These are phyloP conservation scores for Anguilla marmorata DNA, from an alignment of 2,797 vertebrate genomes.

Conservation along the genomic window DNA sequence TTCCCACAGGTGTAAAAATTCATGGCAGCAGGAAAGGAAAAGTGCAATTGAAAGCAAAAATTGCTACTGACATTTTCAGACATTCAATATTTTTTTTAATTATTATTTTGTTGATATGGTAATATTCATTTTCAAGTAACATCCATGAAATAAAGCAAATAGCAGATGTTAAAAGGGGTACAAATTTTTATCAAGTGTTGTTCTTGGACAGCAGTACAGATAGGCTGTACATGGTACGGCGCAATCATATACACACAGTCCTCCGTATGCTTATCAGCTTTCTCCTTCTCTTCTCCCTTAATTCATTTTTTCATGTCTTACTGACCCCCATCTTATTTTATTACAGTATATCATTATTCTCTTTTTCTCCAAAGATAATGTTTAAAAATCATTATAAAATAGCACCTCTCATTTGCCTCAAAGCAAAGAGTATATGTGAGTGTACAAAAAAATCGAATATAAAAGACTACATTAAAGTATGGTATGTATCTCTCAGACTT, in stretches of 20 bases:
- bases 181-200: neutral
- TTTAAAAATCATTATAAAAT: neutral
- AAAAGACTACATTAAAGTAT: neutral
- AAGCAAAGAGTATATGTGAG: neutral
- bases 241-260: neutral
- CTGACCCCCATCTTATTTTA: neutral
- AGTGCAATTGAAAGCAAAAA: neutral
- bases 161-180: neutral
- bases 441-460: neutral
- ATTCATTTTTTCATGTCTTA: neutral
- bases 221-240: neutral
- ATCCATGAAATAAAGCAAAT: neutral
- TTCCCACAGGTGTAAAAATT: neutral
- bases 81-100: neutral
- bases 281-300: neutral
- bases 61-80: neutral
- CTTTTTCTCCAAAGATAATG: neutral
- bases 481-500: neutral
- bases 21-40: neutral
- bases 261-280: neutral
- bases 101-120: neutral
- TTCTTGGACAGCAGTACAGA: neutral
- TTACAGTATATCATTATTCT: neutral
- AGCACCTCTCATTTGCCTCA: slow-evolving; percentile 11
- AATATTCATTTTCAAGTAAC: neutral